Conservation (phyloP, 2,113 vertebrate species). For the Anarrhichthys ocellatus region DNA sequence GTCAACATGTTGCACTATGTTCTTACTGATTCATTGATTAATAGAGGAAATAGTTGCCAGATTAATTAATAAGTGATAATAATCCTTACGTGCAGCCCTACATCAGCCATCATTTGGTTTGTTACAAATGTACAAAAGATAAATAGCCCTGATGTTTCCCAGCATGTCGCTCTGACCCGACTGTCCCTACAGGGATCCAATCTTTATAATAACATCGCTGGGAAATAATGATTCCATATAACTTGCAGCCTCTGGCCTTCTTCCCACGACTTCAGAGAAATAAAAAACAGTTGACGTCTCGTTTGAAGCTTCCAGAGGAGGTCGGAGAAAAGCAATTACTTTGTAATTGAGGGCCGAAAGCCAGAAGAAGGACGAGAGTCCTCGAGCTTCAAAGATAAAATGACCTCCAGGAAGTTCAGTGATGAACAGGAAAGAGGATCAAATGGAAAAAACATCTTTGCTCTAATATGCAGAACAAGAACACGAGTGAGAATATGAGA, state of each 20-base stretch:
- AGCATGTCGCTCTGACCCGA: neutral
- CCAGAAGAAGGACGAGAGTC: neutral
- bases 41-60: neutral
- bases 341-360: neutral
- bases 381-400: neutral
- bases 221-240: slow-evolving; percentile 16
- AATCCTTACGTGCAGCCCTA: neutral
- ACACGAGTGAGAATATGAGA: neutral
- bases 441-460: neutral
- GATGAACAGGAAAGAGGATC: neutral
- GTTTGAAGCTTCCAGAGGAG: slow-evolving; percentile 9
- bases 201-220: neutral
- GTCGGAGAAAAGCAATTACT: neutral
- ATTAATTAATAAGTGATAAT: neutral
- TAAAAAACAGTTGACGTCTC: neutral
- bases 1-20: neutral
- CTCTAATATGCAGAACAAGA: neutral
- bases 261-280: slow-evolving; percentile 1
- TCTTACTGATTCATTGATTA: neutral
- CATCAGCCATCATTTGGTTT: neutral
- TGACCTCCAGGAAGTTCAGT: slow-evolving; percentile 17
- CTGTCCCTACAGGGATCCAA: neutral
- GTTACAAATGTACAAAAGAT: no score
- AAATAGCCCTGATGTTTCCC: neutral
- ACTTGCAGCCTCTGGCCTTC: slow-evolving; percentile 20